Evolutionary conservation across 2,888 invertebrate genomes (phyloP).

Genomic region (Parnassius glacialis): DNA sequence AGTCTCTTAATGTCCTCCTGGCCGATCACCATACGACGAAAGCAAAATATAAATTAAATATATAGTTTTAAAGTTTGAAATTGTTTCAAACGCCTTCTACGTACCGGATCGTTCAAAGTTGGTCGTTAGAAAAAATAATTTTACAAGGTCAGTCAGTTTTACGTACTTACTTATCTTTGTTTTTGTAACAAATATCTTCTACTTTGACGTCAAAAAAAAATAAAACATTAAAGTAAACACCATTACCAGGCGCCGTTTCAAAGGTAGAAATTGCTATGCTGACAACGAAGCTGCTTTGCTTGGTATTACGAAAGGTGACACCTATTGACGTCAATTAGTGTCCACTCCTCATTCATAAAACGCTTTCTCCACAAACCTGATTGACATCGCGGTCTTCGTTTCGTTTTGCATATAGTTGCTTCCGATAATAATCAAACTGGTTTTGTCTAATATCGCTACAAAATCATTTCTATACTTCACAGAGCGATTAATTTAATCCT

Average conservation of each 20-base stretch:
- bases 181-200: conserved; percentile 8
- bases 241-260: conserved; percentile 11
- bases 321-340: conserved; percentile 64
- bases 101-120: too few species aligned
- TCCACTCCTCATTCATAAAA: conserved; percentile 34
- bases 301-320: conserved; percentile 52
- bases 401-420: not conserved
- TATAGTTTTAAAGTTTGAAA: not conserved
- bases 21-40: too few species aligned
- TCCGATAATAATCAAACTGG: not conserved
- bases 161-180: not conserved
- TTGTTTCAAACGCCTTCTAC: not conserved
- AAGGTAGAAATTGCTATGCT: not conserved
- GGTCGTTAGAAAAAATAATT: too few species aligned
- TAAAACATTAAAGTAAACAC: conserved; percentile 5
- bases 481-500: too few species aligned
- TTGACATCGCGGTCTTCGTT: conserved; percentile 12
- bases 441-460: not conserved
- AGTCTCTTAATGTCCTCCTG: too few species aligned
- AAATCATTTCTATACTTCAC: too few species aligned
- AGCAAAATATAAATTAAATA: too few species aligned
- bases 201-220: not conserved
- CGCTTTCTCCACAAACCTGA: conserved; percentile 52
- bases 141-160: not conserved
- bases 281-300: conserved; percentile 8